phyloP scores from a whole-genome alignment of 2,113 vertebrate genomes.

The Neopipo cinnamomea region DNA sequence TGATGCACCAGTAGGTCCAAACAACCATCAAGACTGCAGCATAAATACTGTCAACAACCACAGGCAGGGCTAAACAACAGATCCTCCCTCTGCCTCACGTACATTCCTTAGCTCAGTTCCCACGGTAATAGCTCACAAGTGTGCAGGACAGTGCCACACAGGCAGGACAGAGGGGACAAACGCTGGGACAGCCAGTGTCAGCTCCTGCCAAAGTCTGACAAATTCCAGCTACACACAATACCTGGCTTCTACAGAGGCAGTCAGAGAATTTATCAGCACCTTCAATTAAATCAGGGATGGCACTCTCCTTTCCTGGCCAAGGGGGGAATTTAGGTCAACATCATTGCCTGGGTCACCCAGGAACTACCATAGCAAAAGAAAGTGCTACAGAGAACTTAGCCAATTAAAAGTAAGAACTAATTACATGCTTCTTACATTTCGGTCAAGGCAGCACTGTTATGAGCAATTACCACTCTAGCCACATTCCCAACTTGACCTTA shows the following conservation, averaged over 20 bases:
- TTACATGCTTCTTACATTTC: not conserved
- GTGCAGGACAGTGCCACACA: not conserved
- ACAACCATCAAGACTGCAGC: not conserved
- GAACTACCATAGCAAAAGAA: not conserved
- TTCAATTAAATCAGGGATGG: not conserved
- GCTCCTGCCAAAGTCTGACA: not conserved
- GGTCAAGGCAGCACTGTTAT: not conserved
- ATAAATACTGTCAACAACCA: not conserved
- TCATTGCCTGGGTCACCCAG: not conserved
- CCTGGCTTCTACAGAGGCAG: not conserved
- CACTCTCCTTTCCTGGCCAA: not conserved
- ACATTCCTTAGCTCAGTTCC: not conserved
- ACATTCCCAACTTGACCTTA: not conserved
- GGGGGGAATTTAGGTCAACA: not conserved
- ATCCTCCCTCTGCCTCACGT: accelerated
- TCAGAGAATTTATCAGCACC: not conserved
- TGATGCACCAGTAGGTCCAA: not conserved
- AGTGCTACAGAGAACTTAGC: not conserved
- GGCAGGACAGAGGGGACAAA: not conserved
- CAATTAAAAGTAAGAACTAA: slow-evolving; percentile 35
- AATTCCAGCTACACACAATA: not conserved
- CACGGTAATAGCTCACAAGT: not conserved
- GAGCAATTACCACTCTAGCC: not conserved
- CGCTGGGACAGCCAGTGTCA: not conserved
- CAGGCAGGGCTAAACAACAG: not conserved